Evolutionary conservation across 2,113 vertebrate species (phyloP), one percentile per base, ranked within the genome.

Genomic region (Macquaria australasica): DNA sequence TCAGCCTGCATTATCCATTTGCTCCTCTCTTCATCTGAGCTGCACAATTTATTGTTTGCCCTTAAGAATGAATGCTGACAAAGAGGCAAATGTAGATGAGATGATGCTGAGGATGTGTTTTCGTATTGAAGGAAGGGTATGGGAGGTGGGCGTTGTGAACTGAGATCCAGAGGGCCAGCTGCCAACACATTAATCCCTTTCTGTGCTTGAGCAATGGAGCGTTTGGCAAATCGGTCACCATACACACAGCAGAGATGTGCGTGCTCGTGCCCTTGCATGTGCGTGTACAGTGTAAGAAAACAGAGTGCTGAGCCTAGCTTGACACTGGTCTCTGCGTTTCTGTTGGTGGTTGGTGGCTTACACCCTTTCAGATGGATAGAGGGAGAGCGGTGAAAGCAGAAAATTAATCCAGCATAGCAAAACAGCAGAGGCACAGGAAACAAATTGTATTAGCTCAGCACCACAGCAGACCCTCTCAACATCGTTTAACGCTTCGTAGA

Each of bases 401-500:
- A 88, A 86, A 83, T 90, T 94, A 94, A 95, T 95, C 92, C 90
- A 72, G 89, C 84, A 83, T 90, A 79, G 83, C 88, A 72, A 92
- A 87, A 82, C 89, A 77, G 86, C 79, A 86, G 80, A 90, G 85
- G 85, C 91, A 81, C 88, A 83, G 90, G 90, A 92, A 93, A 91
- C 87, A 93, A 93, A 91, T 79, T 88, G 79, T 89, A 89, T 93
- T 91, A 93, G 88, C 87, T 87, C 78, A 89, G 83, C 78, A 82
- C 85, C 79, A 77, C 87, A 60, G 84, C 86, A 66, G 83, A 84
- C 18, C 77, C 77, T 83, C 73, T 83, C 81, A 77, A 70, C 81
- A 85, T 84, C 83, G 86, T 93, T 92, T 92, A 88, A 82, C 59
- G 87, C 88, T 86, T 87, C 6, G 53, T 12, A 48, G 87, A 88